Percentiles rank a stretch among this genome's conserved stretches.
phyloP scores from a whole-genome alignment of 2,113 vertebrate genomes.

The Cepphus grylle region DNA sequence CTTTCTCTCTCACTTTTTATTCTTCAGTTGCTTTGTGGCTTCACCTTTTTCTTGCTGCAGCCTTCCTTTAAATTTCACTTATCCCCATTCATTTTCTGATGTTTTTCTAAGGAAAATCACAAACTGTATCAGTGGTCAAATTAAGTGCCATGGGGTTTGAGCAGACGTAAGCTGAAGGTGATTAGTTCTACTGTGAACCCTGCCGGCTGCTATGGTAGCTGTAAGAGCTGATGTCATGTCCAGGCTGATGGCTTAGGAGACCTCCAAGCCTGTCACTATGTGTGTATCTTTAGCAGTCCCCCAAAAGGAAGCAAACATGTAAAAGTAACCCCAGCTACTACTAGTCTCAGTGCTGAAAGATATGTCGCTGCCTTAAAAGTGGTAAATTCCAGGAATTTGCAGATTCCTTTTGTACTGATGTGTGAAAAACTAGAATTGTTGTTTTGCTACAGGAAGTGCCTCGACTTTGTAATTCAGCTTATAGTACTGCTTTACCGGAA shows the following conservation, averaged over 20 bases:
- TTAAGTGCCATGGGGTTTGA: background rate
- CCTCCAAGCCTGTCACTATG: background rate
- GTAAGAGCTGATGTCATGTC: background rate
- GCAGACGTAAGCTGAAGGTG: background rate
- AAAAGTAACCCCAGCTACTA: background rate
- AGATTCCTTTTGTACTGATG: background rate
- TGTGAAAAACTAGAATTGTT: background rate
- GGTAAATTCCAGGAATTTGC: background rate
- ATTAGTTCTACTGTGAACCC: background rate
- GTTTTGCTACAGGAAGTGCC: background rate
- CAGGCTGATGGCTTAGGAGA: background rate
- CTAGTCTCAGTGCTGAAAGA: background rate
- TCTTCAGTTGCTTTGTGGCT: background rate
- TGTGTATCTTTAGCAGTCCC: background rate
- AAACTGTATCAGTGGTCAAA: background rate
- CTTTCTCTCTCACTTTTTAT: background rate
- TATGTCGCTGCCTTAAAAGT: background rate
- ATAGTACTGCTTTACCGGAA: background rate
- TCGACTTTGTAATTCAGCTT: background rate
- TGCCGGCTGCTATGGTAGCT: background rate
- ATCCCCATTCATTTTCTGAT: background rate
- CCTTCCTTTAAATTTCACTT: background rate
- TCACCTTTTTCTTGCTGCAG: background rate
- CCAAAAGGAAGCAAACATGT: background rate
- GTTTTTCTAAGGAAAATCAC: background rate